Evolutionary conservation across 2,797 vertebrate genomes (phyloP).

Genomic region (Margarornis squamiger): DNA sequence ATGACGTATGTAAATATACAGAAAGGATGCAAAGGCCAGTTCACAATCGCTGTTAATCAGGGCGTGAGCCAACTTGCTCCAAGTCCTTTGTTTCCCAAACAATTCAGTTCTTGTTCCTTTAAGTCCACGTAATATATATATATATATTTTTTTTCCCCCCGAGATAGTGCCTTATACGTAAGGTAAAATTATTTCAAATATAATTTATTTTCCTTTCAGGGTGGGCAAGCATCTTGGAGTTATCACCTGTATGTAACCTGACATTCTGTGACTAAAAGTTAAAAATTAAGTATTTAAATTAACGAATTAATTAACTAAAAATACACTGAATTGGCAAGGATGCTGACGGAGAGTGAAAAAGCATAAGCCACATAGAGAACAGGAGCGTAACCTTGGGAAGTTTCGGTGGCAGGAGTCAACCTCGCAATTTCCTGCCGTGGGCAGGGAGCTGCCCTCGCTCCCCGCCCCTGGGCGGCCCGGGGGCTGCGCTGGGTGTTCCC

Average conservation of each 20-base stretch:
- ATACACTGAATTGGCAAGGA: too few species aligned
- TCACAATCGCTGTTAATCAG: neutral
- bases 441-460: neutral
- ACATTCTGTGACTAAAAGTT: neutral
- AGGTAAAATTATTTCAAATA: neutral
- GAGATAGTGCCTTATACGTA: neutral
- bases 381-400: too few species aligned
- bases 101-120: neutral
- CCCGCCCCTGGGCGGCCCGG: neutral
- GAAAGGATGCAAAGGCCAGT: neutral
- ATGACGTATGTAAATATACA: accelerated
- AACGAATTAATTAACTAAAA: neutral
- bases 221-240: neutral
- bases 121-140: neutral
- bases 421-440: neutral
- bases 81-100: neutral
- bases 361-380: neutral
- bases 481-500: neutral
- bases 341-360: neutral
- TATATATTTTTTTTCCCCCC: neutral
- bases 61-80: neutral
- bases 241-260: neutral
- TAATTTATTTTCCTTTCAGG: neutral
- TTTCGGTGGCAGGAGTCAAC: accelerated
- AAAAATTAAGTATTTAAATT: neutral